Evolutionary conservation across 2,113 vertebrate genomes (phyloP).

Genomic region (Mola mola): DNA sequence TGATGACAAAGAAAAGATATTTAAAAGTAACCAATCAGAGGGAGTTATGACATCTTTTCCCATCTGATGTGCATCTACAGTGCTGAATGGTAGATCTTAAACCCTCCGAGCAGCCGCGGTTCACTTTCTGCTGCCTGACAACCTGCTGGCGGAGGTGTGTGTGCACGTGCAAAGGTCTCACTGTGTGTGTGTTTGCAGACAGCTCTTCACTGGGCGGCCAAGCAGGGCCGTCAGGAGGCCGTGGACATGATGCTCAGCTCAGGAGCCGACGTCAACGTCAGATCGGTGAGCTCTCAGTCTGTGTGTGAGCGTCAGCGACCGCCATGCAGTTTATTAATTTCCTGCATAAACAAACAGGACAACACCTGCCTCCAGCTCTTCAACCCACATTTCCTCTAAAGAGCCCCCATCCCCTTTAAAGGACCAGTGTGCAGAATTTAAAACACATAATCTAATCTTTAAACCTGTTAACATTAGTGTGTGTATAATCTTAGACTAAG

Average conservation of each 20-base stretch:
- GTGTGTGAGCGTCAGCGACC: conserved; percentile 57
- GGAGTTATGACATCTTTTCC: no score
- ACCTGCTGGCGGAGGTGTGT: not conserved
- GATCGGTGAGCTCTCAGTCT: conserved; percentile 77
- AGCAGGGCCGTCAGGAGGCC: conserved; percentile 71
- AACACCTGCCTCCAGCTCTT: not conserved
- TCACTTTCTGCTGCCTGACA: no score
- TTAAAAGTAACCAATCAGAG: no score
- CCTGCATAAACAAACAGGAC: no score
- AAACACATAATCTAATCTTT: no score
- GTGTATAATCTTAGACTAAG: not conserved
- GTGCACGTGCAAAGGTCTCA: not conserved
- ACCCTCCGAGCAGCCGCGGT: no score
- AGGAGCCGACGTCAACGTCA: conserved; percentile 83
- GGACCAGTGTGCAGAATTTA: not conserved
- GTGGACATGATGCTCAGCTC: conserved; percentile 80
- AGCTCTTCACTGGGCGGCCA: conserved; percentile 81
- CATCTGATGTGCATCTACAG: no score
- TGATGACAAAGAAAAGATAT: no score
- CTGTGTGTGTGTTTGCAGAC: conserved; percentile 69
- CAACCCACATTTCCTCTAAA: no score
- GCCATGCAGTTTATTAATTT: no score
- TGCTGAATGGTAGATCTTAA: no score
- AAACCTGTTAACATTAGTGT: no score
- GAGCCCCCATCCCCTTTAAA: not conserved